phyloP scores from a whole-genome alignment of 2,888 invertebrate genomes.

The Seladonia tumulorum region DNA sequence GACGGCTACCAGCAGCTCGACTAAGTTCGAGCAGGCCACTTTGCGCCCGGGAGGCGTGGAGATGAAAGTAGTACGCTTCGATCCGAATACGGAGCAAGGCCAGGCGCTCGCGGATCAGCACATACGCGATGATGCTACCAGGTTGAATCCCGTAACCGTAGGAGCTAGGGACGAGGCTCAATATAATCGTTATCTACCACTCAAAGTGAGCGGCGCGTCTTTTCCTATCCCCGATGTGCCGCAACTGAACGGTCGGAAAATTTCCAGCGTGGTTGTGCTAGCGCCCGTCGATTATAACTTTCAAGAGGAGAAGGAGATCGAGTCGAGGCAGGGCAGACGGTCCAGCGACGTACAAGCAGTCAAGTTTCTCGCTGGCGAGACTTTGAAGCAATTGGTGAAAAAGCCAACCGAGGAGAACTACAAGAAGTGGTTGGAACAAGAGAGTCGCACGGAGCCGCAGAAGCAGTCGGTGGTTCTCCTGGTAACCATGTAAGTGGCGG shows the following conservation, averaged over 20 bases:
- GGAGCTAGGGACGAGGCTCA: constrained; percentile 86
- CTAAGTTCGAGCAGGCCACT: constrained; percentile 83
- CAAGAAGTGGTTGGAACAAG: constrained; percentile 91
- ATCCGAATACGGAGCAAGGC: constrained; percentile 90
- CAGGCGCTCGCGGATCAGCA: constrained; percentile 90
- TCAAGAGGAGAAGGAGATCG: constrained; percentile 80
- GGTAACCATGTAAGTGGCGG: constrained; percentile 90
- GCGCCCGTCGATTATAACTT: constrained; percentile 92
- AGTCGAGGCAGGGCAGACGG: constrained; percentile 84
- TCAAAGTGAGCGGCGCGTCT: constrained; percentile 93
- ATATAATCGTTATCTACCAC: constrained; percentile 93
- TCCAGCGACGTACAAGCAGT: constrained; percentile 88
- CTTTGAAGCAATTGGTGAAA: constrained; percentile 90
- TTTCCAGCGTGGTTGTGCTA: constrained; percentile 94
- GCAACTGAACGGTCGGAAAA: constrained; percentile 90
- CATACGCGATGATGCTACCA: constrained; percentile 89
- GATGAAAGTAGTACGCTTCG: constrained; percentile 94
- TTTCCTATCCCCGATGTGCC: constrained; percentile 93
- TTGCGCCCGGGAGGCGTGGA: constrained; percentile 88
- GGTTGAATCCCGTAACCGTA: constrained; percentile 90
- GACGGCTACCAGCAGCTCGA: constrained; percentile 48
- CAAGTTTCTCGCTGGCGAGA: constrained; percentile 90
- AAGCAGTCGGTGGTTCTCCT: constrained; percentile 93
- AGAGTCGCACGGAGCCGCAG: constrained; percentile 90
- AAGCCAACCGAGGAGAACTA: constrained; percentile 92